Evolutionary conservation across 2,888 invertebrate genomes (phyloP), one percentile per base, ranked within the genome.

Genomic region (Eretmocerus hayati): DNA sequence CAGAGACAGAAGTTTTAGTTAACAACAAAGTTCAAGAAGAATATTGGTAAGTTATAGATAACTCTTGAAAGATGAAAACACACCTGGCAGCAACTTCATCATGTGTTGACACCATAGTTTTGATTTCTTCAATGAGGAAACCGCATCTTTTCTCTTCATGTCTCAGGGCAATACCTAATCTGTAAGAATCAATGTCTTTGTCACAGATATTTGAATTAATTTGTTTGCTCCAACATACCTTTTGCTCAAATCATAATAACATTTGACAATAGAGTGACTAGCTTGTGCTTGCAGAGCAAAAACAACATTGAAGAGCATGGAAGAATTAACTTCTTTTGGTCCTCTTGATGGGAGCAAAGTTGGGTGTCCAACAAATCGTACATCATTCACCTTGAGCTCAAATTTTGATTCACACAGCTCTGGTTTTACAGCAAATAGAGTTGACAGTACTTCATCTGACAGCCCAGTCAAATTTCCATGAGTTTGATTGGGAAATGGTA

Each of bases 341-440:
- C 80, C 81, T 57, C 83, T 75, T 31, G 84, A 80, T 13, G 84
- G 84, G 42, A 91, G 77, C 21, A 87, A 71, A 2, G 91, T 90
- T 0, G 96, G 95, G 72, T 93, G 94, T 1, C 95, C 92, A 11
- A 96, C 90, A 74, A 96, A 96, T 37, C 94, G 77, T 0, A 95
- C 90, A 77, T 95, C 92, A 72, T 96, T 94, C 0, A 96, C 86
- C 78, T 95, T 94, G 1, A 95, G 75, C 69, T 94, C 94, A 74
- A 96, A 93, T 68, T 92, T 92, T 54, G 85, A 79, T 63, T 90
- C 90, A 65, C 91, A 93, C 18, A 95, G 73, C 61, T 91, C 90
- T 9, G 85, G 82, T 67, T 93, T 93, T 0, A 94, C 93, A 5
- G 92, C 92, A 72, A 93, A 90, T 33, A 93, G 72, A 2, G 89